Percentiles rank a stretch among this genome's conserved stretches.
These are phyloP conservation scores for Lineus longissimus DNA, from an alignment of 1,140 invertebrate genomes.

Conservation along the genomic window DNA sequence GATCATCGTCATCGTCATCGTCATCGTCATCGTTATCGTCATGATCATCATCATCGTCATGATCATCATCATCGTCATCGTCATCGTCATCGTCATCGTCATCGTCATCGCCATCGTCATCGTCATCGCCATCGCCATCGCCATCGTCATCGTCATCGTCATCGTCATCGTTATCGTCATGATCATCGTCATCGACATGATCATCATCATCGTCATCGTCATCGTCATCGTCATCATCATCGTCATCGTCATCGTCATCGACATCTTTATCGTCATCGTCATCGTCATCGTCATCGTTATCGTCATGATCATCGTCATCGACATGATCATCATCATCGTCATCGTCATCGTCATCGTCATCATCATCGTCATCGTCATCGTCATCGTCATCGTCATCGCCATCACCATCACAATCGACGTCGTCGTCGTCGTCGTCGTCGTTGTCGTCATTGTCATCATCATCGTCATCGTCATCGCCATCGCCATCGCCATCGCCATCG, in stretches of 20 bases:
- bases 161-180: too few relatives aligned
- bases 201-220: conserved; percentile 9
- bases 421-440: background rate
- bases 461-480: too few relatives aligned
- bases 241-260: conserved; percentile 2
- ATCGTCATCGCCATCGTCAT: conserved; percentile 8
- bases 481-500: conserved; percentile 7
- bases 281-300: background rate
- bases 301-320: too few relatives aligned
- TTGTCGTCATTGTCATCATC: too few relatives aligned
- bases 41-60: too few relatives aligned
- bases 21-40: background rate
- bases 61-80: too few relatives aligned
- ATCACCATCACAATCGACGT: too few relatives aligned
- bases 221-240: background rate
- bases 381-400: background rate
- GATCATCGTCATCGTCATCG: too few relatives aligned
- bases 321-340: conserved; percentile 1
- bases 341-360: conserved; percentile 1
- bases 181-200: too few relatives aligned
- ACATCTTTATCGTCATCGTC: conserved; percentile 5
- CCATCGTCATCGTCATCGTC: background rate
- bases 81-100: conserved; percentile 3
- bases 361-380: conserved; percentile 1
- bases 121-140: background rate